Evolutionary conservation across 2,113 vertebrate genomes (phyloP), one percentile per base, ranked within the genome.

Genomic region (Boulengeromyrus knoepffleri): DNA sequence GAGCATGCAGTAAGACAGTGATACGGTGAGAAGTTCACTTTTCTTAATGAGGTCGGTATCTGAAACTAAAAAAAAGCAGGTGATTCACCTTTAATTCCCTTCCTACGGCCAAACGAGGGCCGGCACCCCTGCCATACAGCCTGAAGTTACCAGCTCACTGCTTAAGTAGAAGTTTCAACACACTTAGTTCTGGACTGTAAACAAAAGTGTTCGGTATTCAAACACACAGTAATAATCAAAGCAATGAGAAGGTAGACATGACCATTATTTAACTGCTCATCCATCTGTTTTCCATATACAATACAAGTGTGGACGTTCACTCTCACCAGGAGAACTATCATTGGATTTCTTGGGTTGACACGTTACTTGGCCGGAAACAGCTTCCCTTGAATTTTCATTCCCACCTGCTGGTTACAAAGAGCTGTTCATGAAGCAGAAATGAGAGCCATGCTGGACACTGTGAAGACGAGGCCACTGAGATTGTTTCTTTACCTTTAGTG

Each of bases 1-100:
- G 17, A 91, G 47, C 17, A 91, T 1, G n/a, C 19, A 88, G 89
- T 91, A 91, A 17, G 77, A 58, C 39, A 80, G 27, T 1, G 50
- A 80, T 2, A 80, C 0, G 74, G 5, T 42, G 74, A 80, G 74
- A 0, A 80, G 74, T 80, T 80, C 74, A 15, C 36, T 80, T 17
- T 80, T 36, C 36, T 42, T 80, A 42, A 2, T 19, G 74, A 0
- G 74, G 36, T 80, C 74, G 0, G 74, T 19, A 80, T n/a, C 74
- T 80, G 74, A 80, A 80, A 42, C 2, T 0, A 80, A 17, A 42
- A 17, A 74, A 39, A 77, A 39, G 9, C 8, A 66, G 31, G 7
- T 19, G 36, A 1, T 2, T 80, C 15, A 80, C 15, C 5, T 19
- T 80, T 21, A 56, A 56, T 56, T 77, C 31, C 70, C 70, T 1